A percentile compares a stretch with the other conserved stretches of the same genome.
Evolutionary conservation across 2,888 invertebrate genomes (phyloP).

Genomic region (Prenolepis imparis): DNA sequence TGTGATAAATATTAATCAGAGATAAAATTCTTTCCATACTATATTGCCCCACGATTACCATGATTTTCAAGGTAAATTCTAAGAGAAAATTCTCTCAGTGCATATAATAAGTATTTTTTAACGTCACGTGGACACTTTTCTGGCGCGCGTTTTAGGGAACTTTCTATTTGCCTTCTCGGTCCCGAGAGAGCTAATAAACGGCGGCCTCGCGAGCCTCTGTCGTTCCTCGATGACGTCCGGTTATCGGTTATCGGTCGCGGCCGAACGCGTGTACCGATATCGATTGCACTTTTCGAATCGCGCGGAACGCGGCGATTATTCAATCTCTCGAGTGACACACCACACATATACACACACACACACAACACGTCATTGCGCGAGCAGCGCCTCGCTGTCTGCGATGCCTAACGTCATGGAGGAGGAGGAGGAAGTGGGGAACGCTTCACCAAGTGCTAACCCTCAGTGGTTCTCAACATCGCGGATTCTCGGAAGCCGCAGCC

Average conservation of each 20-base stretch:
- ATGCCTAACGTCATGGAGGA: conserved; percentile 40
- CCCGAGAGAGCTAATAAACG: conserved; percentile 47
- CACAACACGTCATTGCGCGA: conserved; percentile 64
- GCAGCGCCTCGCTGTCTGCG: conserved; percentile 74
- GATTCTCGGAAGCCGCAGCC: conserved; percentile 15
- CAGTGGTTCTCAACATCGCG: conserved; percentile 44
- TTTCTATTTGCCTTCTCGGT: conserved; percentile 32
- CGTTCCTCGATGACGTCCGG: conserved; percentile 32
- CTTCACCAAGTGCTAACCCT: conserved; percentile 24
- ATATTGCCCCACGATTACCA: too few relatives aligned
- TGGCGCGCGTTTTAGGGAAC: not conserved
- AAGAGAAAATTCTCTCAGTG: too few relatives aligned
- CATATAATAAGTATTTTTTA: too few relatives aligned
- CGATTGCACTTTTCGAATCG: conserved; percentile 72
- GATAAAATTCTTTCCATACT: too few relatives aligned
- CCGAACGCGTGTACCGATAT: conserved; percentile 58
- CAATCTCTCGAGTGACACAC: conserved; percentile 73
- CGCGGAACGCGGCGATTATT: conserved; percentile 74
- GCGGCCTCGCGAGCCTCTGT: not conserved
- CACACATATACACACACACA: not conserved
- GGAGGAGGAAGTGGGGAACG: not conserved
- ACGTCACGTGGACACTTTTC: not conserved
- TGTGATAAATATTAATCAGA: too few relatives aligned
- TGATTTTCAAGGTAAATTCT: too few relatives aligned
- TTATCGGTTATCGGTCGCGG: conserved; percentile 67